These are phyloP conservation scores for Psophia crepitans DNA, from an alignment of 2,113 vertebrate species.

Conservation along the genomic window DNA sequence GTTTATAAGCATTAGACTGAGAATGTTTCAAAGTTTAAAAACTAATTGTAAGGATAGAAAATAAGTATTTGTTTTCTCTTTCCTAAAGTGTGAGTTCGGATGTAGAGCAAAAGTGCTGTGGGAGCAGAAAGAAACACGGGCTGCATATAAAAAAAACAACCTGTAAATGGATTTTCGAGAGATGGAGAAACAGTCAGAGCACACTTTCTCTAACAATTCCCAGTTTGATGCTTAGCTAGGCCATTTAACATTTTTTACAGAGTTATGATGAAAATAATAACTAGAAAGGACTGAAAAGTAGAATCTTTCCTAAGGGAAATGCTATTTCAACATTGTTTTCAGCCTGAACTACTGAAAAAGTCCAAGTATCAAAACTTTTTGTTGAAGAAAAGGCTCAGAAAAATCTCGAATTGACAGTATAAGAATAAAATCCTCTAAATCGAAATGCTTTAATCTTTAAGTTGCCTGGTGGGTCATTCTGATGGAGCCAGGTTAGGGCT, in stretches of 20 bases:
- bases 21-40: background rate
- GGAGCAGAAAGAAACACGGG: background rate
- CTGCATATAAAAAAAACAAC: background rate
- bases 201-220: background rate
- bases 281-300: background rate
- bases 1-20: background rate
- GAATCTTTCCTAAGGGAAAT: background rate
- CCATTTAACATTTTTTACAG: background rate
- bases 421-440: background rate
- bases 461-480: accelerated
- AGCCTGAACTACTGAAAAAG: background rate
- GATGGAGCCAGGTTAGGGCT: background rate
- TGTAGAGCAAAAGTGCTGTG: background rate
- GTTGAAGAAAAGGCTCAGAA: background rate
- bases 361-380: background rate
- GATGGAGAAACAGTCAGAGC: background rate
- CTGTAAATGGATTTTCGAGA: background rate
- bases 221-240: background rate
- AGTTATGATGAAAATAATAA: constrained; percentile 25
- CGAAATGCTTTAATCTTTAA: background rate
- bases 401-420: background rate
- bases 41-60: background rate
- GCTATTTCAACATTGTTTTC: background rate
- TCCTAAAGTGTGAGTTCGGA: background rate
- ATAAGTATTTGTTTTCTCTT: background rate